phyloP scores from a whole-genome alignment of 1,140 invertebrate genomes.

The Drosophila novamexicana region DNA sequence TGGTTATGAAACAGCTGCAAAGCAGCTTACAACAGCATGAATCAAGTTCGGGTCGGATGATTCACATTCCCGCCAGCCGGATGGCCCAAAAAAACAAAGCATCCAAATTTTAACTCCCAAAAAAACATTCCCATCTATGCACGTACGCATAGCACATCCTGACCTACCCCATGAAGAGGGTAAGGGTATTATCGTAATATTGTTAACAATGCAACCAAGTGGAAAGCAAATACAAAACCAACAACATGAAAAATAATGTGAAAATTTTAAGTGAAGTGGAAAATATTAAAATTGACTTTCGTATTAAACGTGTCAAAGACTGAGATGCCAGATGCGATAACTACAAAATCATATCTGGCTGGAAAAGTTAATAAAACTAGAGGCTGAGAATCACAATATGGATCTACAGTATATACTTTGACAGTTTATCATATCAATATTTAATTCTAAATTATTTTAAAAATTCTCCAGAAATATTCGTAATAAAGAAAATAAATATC shows the following conservation, averaged over 20 bases:
- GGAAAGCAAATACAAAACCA: slow-evolving; percentile 13
- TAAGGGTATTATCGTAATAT: slow-evolving; percentile 16
- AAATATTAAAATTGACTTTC: slow-evolving; percentile 23
- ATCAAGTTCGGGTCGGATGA: slow-evolving; percentile 21
- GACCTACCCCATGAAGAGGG: not conserved
- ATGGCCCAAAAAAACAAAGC: not conserved
- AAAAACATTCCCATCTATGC: slow-evolving; percentile 10
- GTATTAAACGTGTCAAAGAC: slow-evolving; percentile 14
- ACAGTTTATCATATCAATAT: too few species aligned
- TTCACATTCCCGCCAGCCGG: slow-evolving; percentile 8
- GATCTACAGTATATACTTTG: too few species aligned
- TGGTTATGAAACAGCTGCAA: not conserved
- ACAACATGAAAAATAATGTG: slow-evolving; percentile 17
- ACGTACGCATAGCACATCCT: not conserved
- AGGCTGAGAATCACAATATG: too few species aligned
- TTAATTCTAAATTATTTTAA: too few species aligned
- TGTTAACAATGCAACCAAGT: slow-evolving; percentile 13
- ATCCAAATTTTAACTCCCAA: not conserved
- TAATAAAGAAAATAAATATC: too few species aligned
- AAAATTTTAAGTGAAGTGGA: slow-evolving; percentile 10
- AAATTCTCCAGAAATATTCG: too few species aligned
- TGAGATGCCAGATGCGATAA: not conserved
- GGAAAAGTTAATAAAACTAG: not conserved
- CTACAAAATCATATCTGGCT: not conserved
- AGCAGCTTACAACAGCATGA: slow-evolving; percentile 12